A percentile compares a stretch with the other conserved stretches of the same genome.
Conservation (phyloP, 2,888 invertebrate genomes). For the Campoplex nolae region DNA sequence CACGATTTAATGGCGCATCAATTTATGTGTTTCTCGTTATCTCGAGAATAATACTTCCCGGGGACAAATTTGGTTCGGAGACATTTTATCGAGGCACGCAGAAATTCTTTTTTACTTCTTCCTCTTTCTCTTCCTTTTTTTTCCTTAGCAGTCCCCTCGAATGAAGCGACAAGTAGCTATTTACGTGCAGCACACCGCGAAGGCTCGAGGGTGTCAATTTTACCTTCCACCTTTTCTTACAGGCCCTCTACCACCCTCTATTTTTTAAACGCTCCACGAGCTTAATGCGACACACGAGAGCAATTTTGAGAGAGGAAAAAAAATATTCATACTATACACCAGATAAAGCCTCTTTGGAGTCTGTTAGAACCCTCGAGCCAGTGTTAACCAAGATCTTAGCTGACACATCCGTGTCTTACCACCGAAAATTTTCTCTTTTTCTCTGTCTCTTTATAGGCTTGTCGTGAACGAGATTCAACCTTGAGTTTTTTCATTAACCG, state of each 20-base stretch:
- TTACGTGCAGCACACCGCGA: slow-evolving; percentile 79
- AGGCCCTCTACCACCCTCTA: slow-evolving; percentile 60
- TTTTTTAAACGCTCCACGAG: slow-evolving; percentile 79
- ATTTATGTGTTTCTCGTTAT: slow-evolving; percentile 64
- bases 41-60: slow-evolving; percentile 56
- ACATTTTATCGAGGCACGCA: slow-evolving; percentile 17
- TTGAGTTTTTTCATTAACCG: slow-evolving; percentile 82
- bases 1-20: slow-evolving; percentile 59
- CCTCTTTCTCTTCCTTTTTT: slow-evolving; percentile 14
- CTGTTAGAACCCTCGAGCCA: slow-evolving; percentile 65
- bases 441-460: slow-evolving; percentile 71
- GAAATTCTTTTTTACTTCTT: slow-evolving; percentile 26
- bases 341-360: slow-evolving; percentile 79
- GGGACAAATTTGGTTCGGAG: slow-evolving; percentile 52
- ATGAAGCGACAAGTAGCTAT: slow-evolving; percentile 84
- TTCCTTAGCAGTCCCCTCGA: slow-evolving; percentile 66
- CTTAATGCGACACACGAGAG: slow-evolving; percentile 84
- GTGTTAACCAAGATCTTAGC: slow-evolving; percentile 62
- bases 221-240: slow-evolving; percentile 62
- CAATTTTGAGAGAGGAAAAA: slow-evolving; percentile 80
- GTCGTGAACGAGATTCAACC: slow-evolving; percentile 75
- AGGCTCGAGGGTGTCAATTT: slow-evolving; percentile 70
- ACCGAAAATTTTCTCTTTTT: slow-evolving; percentile 58
- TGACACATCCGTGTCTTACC: slow-evolving; percentile 58
- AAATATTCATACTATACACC: slow-evolving; percentile 72